Evolutionary conservation across 2,113 vertebrate species (phyloP).

Genomic region (Vanacampus margaritifer): DNA sequence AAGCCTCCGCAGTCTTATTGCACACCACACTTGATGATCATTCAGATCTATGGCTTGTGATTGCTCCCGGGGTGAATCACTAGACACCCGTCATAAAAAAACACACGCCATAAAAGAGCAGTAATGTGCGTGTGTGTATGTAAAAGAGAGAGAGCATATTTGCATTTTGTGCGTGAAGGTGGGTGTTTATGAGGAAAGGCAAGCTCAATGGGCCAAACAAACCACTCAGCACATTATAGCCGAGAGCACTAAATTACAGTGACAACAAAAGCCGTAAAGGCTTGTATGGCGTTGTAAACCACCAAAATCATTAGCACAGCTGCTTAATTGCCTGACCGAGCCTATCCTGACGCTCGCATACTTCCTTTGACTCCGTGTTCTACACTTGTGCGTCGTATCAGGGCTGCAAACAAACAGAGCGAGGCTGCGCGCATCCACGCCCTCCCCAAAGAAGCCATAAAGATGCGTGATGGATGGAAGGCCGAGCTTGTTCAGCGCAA

Average conservation of each 20-base stretch:
- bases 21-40: constrained; percentile 49
- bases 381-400: background rate
- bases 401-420: constrained; percentile 5
- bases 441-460: constrained; percentile 48
- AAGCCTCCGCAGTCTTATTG: constrained; percentile 18
- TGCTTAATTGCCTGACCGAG: constrained; percentile 63
- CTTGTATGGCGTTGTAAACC: constrained; percentile 59
- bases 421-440: constrained; percentile 13
- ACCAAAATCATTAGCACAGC: constrained; percentile 67
- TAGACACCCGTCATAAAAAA: constrained; percentile 41
- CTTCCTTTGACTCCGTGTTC: constrained; percentile 5
- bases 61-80: constrained; percentile 47
- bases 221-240: constrained; percentile 63
- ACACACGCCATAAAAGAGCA: constrained; percentile 53
- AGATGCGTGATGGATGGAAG: constrained; percentile 58
- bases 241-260: constrained; percentile 56
- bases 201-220: constrained; percentile 58
- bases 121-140: constrained; percentile 22
- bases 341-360: constrained; percentile 35
- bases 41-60: constrained; percentile 47
- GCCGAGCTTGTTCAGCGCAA: constrained; percentile 31
- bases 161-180: constrained; percentile 22
- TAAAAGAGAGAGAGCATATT: constrained; percentile 27
- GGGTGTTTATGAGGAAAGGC: constrained; percentile 27
- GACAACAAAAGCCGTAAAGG: constrained; percentile 72